These are phyloP conservation scores for Lepidotrigona ventralis DNA, from an alignment of 1,140 invertebrate species.

Conservation along the genomic window DNA sequence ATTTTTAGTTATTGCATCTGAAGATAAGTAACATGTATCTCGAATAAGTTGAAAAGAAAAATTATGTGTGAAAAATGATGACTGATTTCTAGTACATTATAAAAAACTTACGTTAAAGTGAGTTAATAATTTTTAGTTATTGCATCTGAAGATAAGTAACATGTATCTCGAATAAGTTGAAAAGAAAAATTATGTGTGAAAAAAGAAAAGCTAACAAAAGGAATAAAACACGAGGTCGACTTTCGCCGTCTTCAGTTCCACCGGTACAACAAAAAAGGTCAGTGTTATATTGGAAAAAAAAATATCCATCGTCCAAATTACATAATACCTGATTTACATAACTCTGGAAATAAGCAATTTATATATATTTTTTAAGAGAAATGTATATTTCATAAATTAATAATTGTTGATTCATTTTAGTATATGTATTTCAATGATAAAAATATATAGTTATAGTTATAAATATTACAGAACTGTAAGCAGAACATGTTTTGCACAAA, in stretches of 20 bases:
- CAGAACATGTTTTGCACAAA: slow-evolving; percentile 13
- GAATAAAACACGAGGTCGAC: not conserved
- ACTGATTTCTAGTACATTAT: not conserved
- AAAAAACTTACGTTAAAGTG: not conserved
- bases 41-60: not conserved
- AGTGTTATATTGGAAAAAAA: not conserved
- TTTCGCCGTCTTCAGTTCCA: not conserved
- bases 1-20: not conserved
- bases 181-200: slow-evolving; percentile 1
- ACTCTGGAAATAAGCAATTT: not conserved
- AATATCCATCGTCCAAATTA: not conserved
- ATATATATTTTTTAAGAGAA: not conserved
- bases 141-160: not conserved
- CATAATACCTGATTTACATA: slow-evolving; percentile 2
- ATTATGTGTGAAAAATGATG: slow-evolving; percentile 1
- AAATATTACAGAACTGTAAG: slow-evolving; percentile 10
- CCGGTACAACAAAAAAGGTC: slow-evolving; percentile 3
- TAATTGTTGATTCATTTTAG: not conserved
- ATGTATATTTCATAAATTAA: not conserved
- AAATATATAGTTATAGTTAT: not conserved
- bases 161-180: not conserved
- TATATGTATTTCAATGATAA: not conserved
- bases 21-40: not conserved
- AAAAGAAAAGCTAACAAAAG: not conserved
- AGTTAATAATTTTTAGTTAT: not conserved